phyloP scores from a whole-genome alignment of 2,888 invertebrate genomes.

The Thecocarcelia acutangulata region DNA sequence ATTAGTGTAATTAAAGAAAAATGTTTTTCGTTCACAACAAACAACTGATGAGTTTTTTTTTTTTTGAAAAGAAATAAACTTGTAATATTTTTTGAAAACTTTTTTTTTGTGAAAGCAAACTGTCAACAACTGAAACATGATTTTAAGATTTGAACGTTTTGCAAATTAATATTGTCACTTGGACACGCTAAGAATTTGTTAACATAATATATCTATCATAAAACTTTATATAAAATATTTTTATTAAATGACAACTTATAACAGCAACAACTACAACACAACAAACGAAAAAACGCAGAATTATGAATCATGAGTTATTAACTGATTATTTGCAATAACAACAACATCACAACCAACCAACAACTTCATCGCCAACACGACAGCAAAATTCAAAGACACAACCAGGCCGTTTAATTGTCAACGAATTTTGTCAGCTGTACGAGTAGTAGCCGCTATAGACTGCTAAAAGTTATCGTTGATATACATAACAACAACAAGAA shows the following conservation, averaged over 20 bases:
- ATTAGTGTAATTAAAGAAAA: constrained; percentile 48
- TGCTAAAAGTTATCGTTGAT: too few relatives aligned
- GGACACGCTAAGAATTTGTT: constrained; percentile 78
- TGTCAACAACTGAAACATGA: constrained; percentile 28
- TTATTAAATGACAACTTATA: constrained; percentile 70
- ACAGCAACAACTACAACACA: constrained; percentile 1
- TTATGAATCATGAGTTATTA: constrained; percentile 77
- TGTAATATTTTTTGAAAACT: neutral
- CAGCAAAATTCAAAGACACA: constrained; percentile 8
- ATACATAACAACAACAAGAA: neutral
- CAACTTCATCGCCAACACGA: neutral
- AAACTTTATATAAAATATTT: constrained; percentile 76
- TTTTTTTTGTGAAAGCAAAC: neutral
- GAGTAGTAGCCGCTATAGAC: constrained; percentile 21
- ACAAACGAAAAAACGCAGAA: constrained; percentile 28
- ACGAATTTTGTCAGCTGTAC: constrained; percentile 47
- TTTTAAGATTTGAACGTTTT: constrained; percentile 63
- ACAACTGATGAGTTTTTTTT: neutral
- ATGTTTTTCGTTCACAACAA: constrained; percentile 38
- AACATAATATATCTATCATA: constrained; percentile 80
- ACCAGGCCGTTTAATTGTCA: constrained; percentile 26
- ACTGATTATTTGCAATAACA: constrained; percentile 73
- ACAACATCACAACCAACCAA: constrained; percentile 9
- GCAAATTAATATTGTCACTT: constrained; percentile 80
- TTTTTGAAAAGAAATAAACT: neutral